Evolutionary conservation across 2,888 invertebrate species (phyloP).

Genomic region (Drosophila pseudotalamancana): DNA sequence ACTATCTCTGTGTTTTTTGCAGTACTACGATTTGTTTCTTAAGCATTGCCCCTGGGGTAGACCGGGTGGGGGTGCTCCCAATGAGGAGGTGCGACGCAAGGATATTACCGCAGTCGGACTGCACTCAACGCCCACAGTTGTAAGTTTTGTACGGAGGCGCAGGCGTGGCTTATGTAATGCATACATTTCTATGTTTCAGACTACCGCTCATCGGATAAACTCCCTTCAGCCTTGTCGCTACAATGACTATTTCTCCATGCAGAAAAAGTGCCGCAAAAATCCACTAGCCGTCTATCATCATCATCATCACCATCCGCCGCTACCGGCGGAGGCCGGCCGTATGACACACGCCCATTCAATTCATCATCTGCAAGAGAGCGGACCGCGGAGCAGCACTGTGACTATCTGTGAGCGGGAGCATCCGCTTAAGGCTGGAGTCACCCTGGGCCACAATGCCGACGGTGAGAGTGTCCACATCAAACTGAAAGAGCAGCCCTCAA

Average conservation of each 20-base stretch:
- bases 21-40: conserved; percentile 88
- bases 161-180: neutral
- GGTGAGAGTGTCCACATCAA: conserved; percentile 83
- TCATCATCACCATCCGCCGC: conserved; percentile 60
- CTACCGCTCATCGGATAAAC: conserved; percentile 77
- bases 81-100: conserved; percentile 87
- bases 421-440: conserved; percentile 57
- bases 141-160: conserved; percentile 64
- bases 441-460: conserved; percentile 71
- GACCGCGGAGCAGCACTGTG: conserved; percentile 70
- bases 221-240: conserved; percentile 82
- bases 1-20: conserved; percentile 14
- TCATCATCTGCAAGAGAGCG: conserved; percentile 72
- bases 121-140: conserved; percentile 87
- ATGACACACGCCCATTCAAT: conserved; percentile 65
- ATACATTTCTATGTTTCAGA: conserved; percentile 27
- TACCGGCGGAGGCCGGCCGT: conserved; percentile 29
- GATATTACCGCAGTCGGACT: conserved; percentile 89
- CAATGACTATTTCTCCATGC: conserved; percentile 81
- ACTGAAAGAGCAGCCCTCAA: conserved; percentile 87
- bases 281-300: conserved; percentile 70
- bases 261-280: conserved; percentile 80
- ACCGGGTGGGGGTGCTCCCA: conserved; percentile 91
- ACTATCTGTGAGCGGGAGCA: conserved; percentile 79
- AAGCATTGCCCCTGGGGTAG: conserved; percentile 92